phyloP scores from a whole-genome alignment of 2,797 vertebrate species.

The Darevskia mixta region DNA sequence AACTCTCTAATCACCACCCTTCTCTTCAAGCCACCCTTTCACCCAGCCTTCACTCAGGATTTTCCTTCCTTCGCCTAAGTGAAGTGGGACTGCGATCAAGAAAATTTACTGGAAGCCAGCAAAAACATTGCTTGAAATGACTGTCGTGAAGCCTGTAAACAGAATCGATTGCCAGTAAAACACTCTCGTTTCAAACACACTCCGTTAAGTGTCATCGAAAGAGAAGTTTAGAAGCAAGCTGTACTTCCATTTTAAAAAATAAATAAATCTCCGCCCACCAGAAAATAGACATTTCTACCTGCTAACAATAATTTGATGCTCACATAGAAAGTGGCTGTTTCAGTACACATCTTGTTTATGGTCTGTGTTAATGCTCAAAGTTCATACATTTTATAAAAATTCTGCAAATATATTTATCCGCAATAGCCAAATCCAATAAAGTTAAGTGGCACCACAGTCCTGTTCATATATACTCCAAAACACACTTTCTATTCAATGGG shows the following conservation, averaged over 20 bases:
- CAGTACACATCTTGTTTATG: not conserved
- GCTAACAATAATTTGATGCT: conserved; percentile 7
- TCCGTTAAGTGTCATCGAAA: not conserved
- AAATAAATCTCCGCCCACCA: no score
- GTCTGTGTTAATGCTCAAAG: not conserved
- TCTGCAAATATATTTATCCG: not conserved
- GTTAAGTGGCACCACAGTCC: not conserved
- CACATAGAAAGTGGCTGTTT: not conserved
- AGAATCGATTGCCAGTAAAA: not conserved
- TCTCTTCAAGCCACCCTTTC: not conserved
- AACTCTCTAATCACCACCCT: not conserved
- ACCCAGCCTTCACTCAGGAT: not conserved
- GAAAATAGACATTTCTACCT: not conserved
- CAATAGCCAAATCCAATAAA: no score
- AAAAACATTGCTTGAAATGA: conserved; percentile 11
- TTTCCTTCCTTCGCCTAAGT: not conserved
- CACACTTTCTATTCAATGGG: no score
- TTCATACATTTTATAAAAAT: not conserved
- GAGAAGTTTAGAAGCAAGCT: not conserved
- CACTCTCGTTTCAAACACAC: not conserved
- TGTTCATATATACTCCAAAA: not conserved
- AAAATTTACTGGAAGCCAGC: not conserved
- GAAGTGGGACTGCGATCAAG: not conserved
- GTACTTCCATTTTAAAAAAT: not conserved
- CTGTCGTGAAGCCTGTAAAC: conserved; percentile 8